Base-by-base conservation (phyloP, 2,113 vertebrate genomes). In the Ivindomyrus marchei region DNA sequence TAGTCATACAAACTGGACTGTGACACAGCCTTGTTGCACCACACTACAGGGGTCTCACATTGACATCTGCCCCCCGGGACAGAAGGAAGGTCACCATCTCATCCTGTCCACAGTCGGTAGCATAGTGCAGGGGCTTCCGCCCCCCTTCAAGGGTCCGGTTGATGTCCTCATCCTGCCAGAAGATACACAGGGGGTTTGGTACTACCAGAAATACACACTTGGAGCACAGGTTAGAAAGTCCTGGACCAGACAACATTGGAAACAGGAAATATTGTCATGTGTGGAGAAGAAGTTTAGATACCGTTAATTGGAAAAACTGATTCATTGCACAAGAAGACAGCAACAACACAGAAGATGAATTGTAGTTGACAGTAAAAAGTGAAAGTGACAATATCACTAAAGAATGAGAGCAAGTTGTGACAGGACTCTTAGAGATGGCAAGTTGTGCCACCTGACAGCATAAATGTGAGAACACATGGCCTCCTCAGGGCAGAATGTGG, bases 21-120 rank as follows among this genome's bases (percentile, higher is more conserved):
- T 19, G 31, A 80, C 31, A 39, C 3, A 5, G 70, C 31, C 70
- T 39, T 39, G 70, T 39, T 77, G 31, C 70, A 77, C 70, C 27
- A 5, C 3, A 39, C 36, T 8, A 77, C 36, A 39, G 27, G 15
- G 31, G 70, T 80, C 97, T 93, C 96, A 99, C 98, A 88, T 99
- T 98, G 92, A 99, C 95, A 91, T 99, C 97, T 83, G 98, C 98
- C 95, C 98, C 98, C 95, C 96, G 97, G 90, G 97, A 96, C 89
- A 99, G 94, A 89, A 99, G 97, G 91, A 96, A 99, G 91, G 97
- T 96, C 93, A 98, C 91, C 89, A 99, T 96, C 88, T 98, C 97
- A 85, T 94, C 92, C 52, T 99, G 98, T 85, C 98, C 98, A 85
- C 96, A 98, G 93, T 99, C 98, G 45, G 97, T 97, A 89, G 98